Base-by-base conservation (phyloP, 2,797 vertebrate species). In the Hippocampus kuda region DNA sequence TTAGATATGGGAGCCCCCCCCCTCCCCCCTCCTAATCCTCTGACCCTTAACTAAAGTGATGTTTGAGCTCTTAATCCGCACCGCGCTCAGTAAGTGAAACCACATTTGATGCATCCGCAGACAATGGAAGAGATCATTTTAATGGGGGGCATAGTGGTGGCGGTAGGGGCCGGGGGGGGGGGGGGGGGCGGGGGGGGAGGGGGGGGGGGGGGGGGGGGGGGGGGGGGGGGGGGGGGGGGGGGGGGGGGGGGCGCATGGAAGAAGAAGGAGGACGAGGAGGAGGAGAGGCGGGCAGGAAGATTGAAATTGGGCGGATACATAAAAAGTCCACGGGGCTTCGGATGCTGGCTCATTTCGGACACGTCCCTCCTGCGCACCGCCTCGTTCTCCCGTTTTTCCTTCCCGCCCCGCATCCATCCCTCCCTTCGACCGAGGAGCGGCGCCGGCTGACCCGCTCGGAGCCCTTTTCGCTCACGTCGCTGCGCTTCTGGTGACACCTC, bases 271-370 rank as follows among this genome's bases (percentile, higher is more conserved):
- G 88, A 83, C 79, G 64, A 68, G 73, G 75, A 82, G 82, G 80
- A 84, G 83, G 38, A 64, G 61, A 20, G 61, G 11, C 16, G 42
- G 63, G 63, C 63, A 65, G 44, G 63, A n/a, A 26, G 42, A 11
- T 44, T 48, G 24, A 81, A 87, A 88, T 86, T 88, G 90, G 91
- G 91, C 90, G 91, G 88, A 90, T 87, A 84, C 90, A 91, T 91
- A 91, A 91, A 92, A 91, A 88, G 85, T 86, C 86, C 86, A 74
- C 79, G 81, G 79, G 85, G 79, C 83, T 81, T 75, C 82, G 85
- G 87, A 90, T 90, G 88, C 86, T 86, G 77, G 87, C 89, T 89
- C 90, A 92, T 89, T 86, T 84, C 83, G 79, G 69, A 83, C 87
- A 82, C 84, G 75, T 61, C 67, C 79, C 81, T 76, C 65, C 75